phyloP scores from a whole-genome alignment of 2,113 vertebrate genomes.

The Globicephala melas region DNA sequence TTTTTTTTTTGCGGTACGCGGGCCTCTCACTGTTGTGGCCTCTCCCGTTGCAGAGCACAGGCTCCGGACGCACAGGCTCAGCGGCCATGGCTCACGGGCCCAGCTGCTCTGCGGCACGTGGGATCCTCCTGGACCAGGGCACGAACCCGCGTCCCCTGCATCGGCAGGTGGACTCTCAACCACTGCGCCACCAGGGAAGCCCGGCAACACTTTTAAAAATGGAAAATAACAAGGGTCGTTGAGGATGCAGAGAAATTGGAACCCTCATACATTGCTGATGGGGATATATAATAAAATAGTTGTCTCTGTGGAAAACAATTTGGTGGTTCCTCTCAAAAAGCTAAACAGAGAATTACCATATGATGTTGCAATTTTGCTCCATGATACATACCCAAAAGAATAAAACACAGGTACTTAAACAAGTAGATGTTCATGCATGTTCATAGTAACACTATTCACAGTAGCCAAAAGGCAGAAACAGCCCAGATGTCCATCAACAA shows the following conservation, averaged over 20 bases:
- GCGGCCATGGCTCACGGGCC: no score
- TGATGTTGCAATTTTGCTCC: not conserved
- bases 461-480: not conserved
- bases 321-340: not conserved
- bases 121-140: no score
- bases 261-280: not conserved
- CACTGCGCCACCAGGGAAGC: no score
- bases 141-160: no score
- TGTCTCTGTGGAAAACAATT: not conserved
- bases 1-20: no score
- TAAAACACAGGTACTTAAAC: not conserved
- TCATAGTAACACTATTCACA: not conserved
- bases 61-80: no score
- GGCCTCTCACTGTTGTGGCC: no score
- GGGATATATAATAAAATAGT: not conserved
- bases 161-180: no score
- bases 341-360: slow-evolving; percentile 8
- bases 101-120: no score
- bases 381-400: not conserved
- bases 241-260: not conserved
- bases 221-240: not conserved
- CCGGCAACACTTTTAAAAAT: not conserved
- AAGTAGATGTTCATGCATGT: not conserved
- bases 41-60: no score
- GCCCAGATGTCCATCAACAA: not conserved